These are phyloP conservation scores for Muscicapa adusta DNA, from an alignment of 2,113 vertebrate species.

Conservation along the genomic window DNA sequence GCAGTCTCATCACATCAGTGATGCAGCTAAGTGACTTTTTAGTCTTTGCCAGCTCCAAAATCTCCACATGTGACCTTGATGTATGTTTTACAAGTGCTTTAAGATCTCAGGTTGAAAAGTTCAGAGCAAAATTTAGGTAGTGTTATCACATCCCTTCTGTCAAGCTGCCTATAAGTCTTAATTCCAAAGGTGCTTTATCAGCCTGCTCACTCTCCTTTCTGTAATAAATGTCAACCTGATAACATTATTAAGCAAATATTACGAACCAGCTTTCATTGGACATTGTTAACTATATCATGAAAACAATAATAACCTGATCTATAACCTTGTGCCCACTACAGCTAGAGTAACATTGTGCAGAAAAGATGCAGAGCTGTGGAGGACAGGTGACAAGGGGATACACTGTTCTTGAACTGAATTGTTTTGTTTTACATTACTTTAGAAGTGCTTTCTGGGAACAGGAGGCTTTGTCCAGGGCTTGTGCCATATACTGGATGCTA, in stretches of 20 bases:
- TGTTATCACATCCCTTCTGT: not conserved
- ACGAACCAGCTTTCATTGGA: not conserved
- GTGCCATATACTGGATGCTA: not conserved
- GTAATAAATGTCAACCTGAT: constrained; percentile 37
- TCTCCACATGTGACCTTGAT: not conserved
- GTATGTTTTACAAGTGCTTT: not conserved
- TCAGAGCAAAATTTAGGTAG: not conserved
- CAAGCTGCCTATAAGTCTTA: not conserved
- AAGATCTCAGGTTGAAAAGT: not conserved
- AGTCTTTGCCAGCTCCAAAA: not conserved
- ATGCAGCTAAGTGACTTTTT: not conserved
- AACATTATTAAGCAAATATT: constrained; percentile 42
- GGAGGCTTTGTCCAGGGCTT: not conserved
- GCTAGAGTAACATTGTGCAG: not conserved
- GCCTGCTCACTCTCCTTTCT: constrained; percentile 17
- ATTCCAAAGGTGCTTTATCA: constrained; percentile 19
- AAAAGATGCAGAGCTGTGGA: not conserved
- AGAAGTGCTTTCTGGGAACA: not conserved
- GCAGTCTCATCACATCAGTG: not conserved
- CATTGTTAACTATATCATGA: not conserved
- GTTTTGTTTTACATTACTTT: not conserved
- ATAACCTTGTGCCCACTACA: not conserved
- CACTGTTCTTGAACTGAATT: not conserved
- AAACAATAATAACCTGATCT: not conserved
- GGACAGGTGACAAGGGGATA: not conserved